phyloP scores from a whole-genome alignment of 2,888 invertebrate genomes.

The Ditula angustiorana region DNA sequence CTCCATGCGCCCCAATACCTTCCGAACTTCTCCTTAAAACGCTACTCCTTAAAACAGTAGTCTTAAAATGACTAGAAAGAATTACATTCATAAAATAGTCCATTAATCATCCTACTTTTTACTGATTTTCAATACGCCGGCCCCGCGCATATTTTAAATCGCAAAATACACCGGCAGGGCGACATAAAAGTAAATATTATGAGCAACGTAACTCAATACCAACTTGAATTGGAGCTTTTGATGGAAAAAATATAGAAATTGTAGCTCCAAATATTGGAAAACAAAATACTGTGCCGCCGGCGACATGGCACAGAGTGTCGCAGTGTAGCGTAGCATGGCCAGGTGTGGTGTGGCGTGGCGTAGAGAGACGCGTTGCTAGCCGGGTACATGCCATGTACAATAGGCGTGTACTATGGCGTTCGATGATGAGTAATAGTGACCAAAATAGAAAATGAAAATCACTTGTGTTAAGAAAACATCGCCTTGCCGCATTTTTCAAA shows the following conservation, averaged over 20 bases:
- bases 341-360: not conserved
- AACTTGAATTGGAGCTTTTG: constrained; percentile 22
- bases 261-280: constrained; percentile 18
- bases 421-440: too few relatives aligned
- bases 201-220: constrained; percentile 23
- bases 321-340: not conserved
- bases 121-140: not conserved
- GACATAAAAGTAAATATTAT: not conserved
- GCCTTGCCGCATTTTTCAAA: too few relatives aligned
- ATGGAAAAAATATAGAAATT: constrained; percentile 34
- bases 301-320: not conserved
- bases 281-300: not conserved
- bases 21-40: too few relatives aligned
- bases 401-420: too few relatives aligned
- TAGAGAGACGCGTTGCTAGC: not conserved
- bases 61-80: too few relatives aligned
- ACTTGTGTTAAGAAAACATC: too few relatives aligned
- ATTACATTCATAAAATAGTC: too few relatives aligned
- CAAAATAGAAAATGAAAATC: too few relatives aligned
- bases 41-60: too few relatives aligned
- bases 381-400: too few relatives aligned
- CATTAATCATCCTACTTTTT: too few relatives aligned
- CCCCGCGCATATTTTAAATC: not conserved
- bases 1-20: too few relatives aligned
- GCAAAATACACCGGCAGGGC: constrained; percentile 4